A percentile compares a stretch with the other conserved stretches of the same genome.
Conservation (phyloP, 35 echinoderm and acorn worm species). For the Ptychodera flava region DNA sequence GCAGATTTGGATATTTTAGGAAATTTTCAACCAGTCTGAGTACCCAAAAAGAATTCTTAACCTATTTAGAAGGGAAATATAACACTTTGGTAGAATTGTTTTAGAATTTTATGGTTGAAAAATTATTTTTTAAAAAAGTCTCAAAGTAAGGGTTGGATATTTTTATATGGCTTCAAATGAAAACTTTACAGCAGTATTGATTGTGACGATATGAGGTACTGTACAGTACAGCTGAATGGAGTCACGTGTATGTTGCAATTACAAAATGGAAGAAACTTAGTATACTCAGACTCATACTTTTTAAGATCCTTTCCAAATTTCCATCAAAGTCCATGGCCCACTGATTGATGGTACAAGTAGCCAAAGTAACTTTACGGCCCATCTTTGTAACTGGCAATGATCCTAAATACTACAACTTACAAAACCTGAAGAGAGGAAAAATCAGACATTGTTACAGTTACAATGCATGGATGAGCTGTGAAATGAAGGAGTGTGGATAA, state of each 20-base stretch:
- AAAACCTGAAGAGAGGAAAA: no score
- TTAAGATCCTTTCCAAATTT: constrained; percentile 67
- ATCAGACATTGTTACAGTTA: no score
- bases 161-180: neutral
- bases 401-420: constrained; percentile 11
- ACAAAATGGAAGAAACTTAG: neutral
- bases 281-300: constrained; percentile 48
- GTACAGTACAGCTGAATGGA: neutral
- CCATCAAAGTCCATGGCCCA: constrained; percentile 99
- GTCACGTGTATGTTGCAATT: neutral
- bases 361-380: constrained; percentile 83
- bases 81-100: neutral
- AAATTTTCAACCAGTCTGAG: constrained; percentile 70
- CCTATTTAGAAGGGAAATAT: neutral
- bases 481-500: no score
- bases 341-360: constrained; percentile 86
- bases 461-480: no score
- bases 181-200: neutral
- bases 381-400: constrained; percentile 28
- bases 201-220: no score
- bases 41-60: constrained; percentile 52
- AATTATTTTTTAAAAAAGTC: neutral
- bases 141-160: neutral
- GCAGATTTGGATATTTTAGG: no score
- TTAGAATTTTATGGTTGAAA: no score